These are phyloP conservation scores for Nothocercus julius DNA, from an alignment of 2,113 vertebrate species.

Conservation along the genomic window DNA sequence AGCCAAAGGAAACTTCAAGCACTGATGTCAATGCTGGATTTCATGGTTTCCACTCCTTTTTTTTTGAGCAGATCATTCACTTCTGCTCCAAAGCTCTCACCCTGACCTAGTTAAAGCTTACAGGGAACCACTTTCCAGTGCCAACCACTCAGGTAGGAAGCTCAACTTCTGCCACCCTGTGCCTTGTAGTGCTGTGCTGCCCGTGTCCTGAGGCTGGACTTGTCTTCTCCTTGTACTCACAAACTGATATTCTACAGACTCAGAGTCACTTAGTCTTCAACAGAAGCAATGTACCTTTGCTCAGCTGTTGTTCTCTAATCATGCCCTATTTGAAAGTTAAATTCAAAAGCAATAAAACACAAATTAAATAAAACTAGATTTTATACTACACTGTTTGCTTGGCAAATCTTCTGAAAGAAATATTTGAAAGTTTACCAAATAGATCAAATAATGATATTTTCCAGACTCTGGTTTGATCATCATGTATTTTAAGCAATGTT, in stretches of 20 bases:
- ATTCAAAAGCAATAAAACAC: constrained; percentile 64
- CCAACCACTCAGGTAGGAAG: background rate
- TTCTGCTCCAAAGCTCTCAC: background rate
- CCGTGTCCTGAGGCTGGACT: too few species aligned
- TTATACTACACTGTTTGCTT: constrained; percentile 47
- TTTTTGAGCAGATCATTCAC: background rate
- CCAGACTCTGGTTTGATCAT: constrained; percentile 71
- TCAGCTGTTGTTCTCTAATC: constrained; percentile 48
- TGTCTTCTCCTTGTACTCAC: background rate
- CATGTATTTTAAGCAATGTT: constrained; percentile 54
- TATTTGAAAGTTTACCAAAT: constrained; percentile 69
- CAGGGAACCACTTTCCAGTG: background rate
- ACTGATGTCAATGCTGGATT: background rate
- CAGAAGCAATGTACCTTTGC: constrained; percentile 24
- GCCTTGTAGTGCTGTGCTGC: too few species aligned
- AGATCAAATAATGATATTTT: constrained; percentile 69
- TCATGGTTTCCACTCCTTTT: background rate
- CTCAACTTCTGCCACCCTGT: background rate
- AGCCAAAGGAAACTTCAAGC: background rate
- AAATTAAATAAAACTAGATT: constrained; percentile 68
- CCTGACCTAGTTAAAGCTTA: background rate
- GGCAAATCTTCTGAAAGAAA: constrained; percentile 71
- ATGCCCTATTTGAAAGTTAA: constrained; percentile 30
- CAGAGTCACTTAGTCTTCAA: background rate
- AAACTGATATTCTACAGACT: background rate